These are phyloP conservation scores for Fragum whitleyi DNA, from an alignment of 2,888 invertebrate species.

Conservation along the genomic window DNA sequence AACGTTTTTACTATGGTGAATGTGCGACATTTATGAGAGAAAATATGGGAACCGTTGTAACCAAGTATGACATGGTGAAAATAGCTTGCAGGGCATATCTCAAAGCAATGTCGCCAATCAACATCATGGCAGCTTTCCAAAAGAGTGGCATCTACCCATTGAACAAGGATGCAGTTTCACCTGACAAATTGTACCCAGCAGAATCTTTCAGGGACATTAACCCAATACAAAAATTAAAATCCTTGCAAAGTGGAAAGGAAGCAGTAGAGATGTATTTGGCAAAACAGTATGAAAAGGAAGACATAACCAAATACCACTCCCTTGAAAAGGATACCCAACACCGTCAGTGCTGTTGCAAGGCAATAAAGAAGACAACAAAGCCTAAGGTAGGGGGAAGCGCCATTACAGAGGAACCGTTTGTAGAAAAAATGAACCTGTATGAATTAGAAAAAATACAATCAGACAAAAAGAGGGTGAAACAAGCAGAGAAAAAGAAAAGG, in stretches of 20 bases:
- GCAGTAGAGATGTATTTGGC: not conserved
- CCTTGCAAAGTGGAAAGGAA: not conserved
- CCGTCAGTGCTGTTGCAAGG: not conserved
- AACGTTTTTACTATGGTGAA: constrained; percentile 40
- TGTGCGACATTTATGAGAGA: constrained; percentile 20
- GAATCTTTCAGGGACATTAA: constrained; percentile 23
- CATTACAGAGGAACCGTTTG: constrained; percentile 12
- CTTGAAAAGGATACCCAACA: not conserved
- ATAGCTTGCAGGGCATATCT: constrained; percentile 28
- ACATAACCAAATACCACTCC: not conserved
- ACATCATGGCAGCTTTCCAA: constrained; percentile 24
- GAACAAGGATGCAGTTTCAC: not conserved
- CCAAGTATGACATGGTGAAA: constrained; percentile 27
- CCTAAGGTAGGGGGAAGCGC: constrained; percentile 6
- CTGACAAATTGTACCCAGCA: constrained; percentile 2
- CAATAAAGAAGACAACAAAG: not conserved
- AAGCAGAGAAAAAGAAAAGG: not conserved
- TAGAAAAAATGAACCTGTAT: not conserved
- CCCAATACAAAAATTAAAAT: constrained; percentile 14
- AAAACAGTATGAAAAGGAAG: not conserved
- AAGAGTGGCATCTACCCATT: constrained; percentile 40
- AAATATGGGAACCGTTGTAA: constrained; percentile 36
- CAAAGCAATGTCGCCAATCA: constrained; percentile 29
- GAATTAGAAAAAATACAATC: not conserved
- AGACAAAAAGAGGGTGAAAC: not conserved